Evolutionary conservation across 2,113 vertebrate species (phyloP).

Genomic region (Trinectes maculatus): DNA sequence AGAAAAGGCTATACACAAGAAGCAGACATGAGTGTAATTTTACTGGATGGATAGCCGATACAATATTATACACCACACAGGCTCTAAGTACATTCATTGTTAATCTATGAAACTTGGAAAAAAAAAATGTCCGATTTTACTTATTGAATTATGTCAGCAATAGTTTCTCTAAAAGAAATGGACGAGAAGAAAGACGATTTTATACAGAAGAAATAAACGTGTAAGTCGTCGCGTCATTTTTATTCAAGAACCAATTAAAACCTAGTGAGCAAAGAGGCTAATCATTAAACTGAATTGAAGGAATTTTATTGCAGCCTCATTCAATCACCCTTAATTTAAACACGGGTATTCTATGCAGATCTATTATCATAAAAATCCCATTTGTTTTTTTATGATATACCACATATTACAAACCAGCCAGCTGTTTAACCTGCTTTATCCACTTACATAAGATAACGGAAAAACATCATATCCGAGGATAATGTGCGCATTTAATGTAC

Average conservation of each 20-base stretch:
- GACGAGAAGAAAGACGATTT: constrained; percentile 28
- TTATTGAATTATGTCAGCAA: constrained; percentile 42
- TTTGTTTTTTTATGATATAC: constrained; percentile 54
- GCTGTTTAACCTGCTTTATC: constrained; percentile 10
- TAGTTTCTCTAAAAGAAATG: constrained; percentile 53
- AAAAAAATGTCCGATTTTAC: constrained; percentile 64
- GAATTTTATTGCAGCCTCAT: constrained; percentile 21
- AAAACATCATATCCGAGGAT: constrained; percentile 30
- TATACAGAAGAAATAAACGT: constrained; percentile 13
- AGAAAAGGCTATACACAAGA: constrained; percentile 46
- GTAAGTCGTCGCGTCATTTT: constrained; percentile 2
- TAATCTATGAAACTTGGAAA: constrained; percentile 63
- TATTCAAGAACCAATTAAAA: constrained; percentile 12
- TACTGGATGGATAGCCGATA: constrained; percentile 45
- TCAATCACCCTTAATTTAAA: neutral
- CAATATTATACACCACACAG: constrained; percentile 47
- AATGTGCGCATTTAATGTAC: constrained; percentile 12
- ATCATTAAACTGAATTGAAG: constrained; percentile 18
- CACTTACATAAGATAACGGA: neutral
- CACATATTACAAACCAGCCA: constrained; percentile 13
- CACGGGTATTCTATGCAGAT: neutral
- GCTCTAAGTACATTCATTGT: constrained; percentile 69
- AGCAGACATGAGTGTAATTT: constrained; percentile 38
- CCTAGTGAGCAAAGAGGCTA: constrained; percentile 13
- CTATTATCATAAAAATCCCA: too few species aligned